These are phyloP conservation scores for Bovichtus diacanthus DNA, from an alignment of 2,797 vertebrate genomes.

Conservation along the genomic window DNA sequence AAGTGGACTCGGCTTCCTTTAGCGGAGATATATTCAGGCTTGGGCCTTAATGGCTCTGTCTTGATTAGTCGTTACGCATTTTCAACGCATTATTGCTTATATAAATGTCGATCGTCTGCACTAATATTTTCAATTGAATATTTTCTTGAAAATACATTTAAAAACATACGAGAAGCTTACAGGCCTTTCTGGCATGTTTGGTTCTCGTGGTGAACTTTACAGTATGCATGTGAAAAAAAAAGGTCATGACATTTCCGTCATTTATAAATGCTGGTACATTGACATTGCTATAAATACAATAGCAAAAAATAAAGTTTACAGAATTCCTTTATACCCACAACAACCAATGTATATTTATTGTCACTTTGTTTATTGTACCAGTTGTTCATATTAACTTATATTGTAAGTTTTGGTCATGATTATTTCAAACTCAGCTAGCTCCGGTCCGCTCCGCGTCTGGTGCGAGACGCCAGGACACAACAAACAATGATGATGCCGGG, in stretches of 20 bases:
- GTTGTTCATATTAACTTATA: too few species aligned
- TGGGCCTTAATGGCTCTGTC: background rate
- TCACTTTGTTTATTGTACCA: too few species aligned
- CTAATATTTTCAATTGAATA: background rate
- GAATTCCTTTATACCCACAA: too few species aligned
- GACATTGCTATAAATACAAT: too few species aligned
- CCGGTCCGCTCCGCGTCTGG: too few species aligned
- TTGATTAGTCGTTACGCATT: background rate
- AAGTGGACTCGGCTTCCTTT: slow-evolving; percentile 30
- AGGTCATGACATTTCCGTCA: background rate
- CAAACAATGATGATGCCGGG: too few species aligned
- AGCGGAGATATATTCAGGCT: slow-evolving; percentile 28
- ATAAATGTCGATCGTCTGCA: too few species aligned
- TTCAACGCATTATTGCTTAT: background rate
- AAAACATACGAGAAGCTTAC: background rate
- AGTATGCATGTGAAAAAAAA: background rate
- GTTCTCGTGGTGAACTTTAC: slow-evolving; percentile 2
- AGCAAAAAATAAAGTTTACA: too few species aligned
- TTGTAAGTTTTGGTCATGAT: too few species aligned
- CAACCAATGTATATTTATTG: too few species aligned
- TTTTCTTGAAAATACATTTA: background rate
- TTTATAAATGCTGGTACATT: background rate
- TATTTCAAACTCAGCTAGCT: too few species aligned
- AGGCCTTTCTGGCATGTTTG: background rate
- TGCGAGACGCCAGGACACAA: too few species aligned